phyloP scores from a whole-genome alignment of 2,113 vertebrate species.

The Sylvietta virens region DNA sequence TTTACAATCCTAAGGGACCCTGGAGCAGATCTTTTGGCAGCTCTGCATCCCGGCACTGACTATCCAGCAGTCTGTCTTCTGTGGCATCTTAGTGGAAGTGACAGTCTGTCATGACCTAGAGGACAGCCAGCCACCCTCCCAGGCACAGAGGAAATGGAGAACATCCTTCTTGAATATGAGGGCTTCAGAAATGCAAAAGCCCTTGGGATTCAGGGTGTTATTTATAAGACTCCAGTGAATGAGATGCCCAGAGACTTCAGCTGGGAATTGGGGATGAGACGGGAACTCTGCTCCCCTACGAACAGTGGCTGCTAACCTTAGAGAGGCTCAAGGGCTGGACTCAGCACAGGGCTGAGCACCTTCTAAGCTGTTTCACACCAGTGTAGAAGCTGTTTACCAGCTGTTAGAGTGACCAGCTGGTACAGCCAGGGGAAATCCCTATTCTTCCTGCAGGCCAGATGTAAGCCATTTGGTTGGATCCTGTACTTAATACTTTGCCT shows the following conservation, averaged over 20 bases:
- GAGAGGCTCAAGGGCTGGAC: background rate
- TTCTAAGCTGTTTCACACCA: background rate
- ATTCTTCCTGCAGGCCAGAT: background rate
- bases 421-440: background rate
- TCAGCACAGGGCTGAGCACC: background rate
- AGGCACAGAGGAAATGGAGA: background rate
- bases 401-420: background rate
- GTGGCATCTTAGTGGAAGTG: background rate
- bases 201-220: background rate
- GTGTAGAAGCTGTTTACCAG: too few species aligned
- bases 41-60: fast-evolving
- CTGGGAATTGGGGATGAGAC: background rate
- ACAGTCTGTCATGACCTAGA: background rate
- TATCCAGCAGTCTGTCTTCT: background rate
- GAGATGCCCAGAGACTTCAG: background rate
- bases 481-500: background rate
- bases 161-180: background rate
- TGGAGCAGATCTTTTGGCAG: background rate
- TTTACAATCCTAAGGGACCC: background rate
- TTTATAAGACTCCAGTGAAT: background rate
- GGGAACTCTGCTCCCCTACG: background rate
- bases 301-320: fast-evolving
- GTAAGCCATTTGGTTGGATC: background rate
- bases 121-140: background rate
- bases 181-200: background rate